Percentiles rank a stretch among this genome's conserved stretches.
phyloP scores from a whole-genome alignment of 2,888 invertebrate genomes.

The Rhagium mordax region DNA sequence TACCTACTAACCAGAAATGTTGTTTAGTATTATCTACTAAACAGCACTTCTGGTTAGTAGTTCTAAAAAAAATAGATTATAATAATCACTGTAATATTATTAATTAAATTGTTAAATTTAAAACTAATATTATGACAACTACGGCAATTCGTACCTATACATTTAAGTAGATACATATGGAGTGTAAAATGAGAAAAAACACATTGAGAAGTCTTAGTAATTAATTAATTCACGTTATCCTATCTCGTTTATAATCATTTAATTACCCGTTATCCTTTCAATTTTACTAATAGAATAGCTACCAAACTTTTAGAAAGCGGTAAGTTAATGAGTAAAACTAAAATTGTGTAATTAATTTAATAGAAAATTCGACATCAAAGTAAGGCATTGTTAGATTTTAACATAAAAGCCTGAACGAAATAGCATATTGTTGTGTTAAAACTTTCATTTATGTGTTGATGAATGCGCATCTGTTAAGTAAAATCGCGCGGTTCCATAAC shows the following conservation, averaged over 20 bases:
- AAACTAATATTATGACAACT: no score
- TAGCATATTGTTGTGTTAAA: constrained; percentile 8
- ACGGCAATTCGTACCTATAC: no score
- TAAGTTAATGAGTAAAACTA: neutral
- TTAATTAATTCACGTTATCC: neutral
- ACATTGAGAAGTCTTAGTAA: no score
- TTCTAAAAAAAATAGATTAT: no score
- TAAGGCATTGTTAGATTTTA: neutral
- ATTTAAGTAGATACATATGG: no score
- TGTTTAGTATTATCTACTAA: no score
- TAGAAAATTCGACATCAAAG: neutral
- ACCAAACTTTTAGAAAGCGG: neutral
- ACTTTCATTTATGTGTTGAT: constrained; percentile 13
- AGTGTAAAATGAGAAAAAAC: no score
- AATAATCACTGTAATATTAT: no score
- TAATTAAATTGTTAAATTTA: no score
- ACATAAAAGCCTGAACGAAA: neutral
- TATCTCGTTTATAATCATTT: neutral
- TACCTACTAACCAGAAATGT: no score
- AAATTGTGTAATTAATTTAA: constrained; percentile 8
- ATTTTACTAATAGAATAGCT: neutral
- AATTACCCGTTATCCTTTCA: neutral
- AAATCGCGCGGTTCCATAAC: constrained; percentile 17
- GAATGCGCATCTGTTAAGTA: constrained; percentile 8
- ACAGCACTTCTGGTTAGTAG: no score